Evolutionary conservation across 1,140 invertebrate genomes (phyloP), one percentile per base, ranked within the genome.

Genomic region (Metaphire vulgaris): DNA sequence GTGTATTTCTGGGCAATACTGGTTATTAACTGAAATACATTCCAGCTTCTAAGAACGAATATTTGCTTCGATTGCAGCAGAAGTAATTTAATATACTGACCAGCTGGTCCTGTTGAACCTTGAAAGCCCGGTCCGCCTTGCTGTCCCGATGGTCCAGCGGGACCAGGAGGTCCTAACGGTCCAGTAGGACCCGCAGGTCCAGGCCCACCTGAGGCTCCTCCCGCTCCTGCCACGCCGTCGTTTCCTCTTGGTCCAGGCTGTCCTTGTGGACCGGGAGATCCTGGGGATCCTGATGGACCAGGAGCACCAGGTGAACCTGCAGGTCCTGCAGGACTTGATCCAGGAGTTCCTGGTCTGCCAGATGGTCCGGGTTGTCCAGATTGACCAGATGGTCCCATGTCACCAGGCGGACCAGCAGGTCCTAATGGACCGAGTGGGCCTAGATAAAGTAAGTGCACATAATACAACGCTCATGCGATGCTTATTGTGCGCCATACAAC

Each of bases 351-450:
- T n/a, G 32, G 72, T 1, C 28, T 26, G 26, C 72, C 72, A 16
- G 72, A 16, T 1, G 32, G 26, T 56, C 72, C 72, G 12, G 33
- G 72, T 26, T 41, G 72, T 41, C 72, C 72, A 2, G 33, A 26
- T 16, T 73, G 72, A 33, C 76, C 76, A 28, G 65, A n/a, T 65
- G 56, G 33, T 69, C 76, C 76, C 14, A 34, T 34, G n/a, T 29
- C 64, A 30, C 76, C 76, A 29, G 72, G 31, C 26, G 56, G 30
- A 2, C 78, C 78, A 41, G 69, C 33, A 14, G 71, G 70, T 68
- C 78, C 78, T 29, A 33, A 32, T 1, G 78, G 65, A 26, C 78
- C 78, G 16, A 30, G 29, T 1, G 33, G 33, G 68, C 74, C 74
- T 14, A 31, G 1, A 32, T 29, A 21, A 28, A 26, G 26, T 26